These are phyloP conservation scores for Scaptomyza flava DNA, from an alignment of 2,888 invertebrate genomes.

Conservation along the genomic window DNA sequence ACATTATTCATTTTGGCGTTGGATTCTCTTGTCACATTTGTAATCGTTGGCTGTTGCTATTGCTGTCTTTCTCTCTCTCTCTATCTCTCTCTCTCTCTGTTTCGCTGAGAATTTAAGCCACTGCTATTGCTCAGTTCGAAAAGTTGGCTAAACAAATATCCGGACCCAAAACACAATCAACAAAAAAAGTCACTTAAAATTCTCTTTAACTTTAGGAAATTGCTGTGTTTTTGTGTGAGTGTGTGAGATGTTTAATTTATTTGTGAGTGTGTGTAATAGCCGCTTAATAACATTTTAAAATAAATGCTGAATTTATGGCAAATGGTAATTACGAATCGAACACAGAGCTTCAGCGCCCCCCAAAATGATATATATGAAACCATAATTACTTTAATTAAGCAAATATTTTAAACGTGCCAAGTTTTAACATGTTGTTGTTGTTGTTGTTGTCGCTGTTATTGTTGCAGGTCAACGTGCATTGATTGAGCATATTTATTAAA, in stretches of 20 bases:
- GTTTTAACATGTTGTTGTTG: slow-evolving; percentile 17
- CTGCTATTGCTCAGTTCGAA: slow-evolving; percentile 2
- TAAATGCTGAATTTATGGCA: slow-evolving; percentile 76
- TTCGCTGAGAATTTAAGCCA: slow-evolving; percentile 17
- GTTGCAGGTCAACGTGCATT: slow-evolving; percentile 56
- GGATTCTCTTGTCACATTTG: slow-evolving; percentile 76
- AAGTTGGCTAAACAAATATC: slow-evolving; percentile 49
- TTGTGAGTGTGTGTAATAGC: slow-evolving; percentile 1
- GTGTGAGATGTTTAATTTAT: not conserved
- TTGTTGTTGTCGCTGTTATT: slow-evolving; percentile 20
- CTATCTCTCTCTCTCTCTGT: not conserved
- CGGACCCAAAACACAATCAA: slow-evolving; percentile 17
- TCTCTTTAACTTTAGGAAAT: slow-evolving; percentile 18
- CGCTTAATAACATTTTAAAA: slow-evolving; percentile 76
- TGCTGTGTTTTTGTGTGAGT: not conserved
- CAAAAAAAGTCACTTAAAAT: slow-evolving; percentile 7
- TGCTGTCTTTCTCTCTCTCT: slow-evolving; percentile 11
- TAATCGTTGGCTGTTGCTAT: slow-evolving; percentile 44
- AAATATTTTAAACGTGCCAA: slow-evolving; percentile 68
- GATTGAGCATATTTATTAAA: slow-evolving; percentile 77
- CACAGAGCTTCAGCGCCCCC: slow-evolving; percentile 10
- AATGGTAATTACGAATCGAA: slow-evolving; percentile 69
- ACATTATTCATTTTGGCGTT: slow-evolving; percentile 77
- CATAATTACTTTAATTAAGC: slow-evolving; percentile 80
- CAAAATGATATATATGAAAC: slow-evolving; percentile 73